Percentiles rank a stretch among this genome's conserved stretches.
Evolutionary conservation across 2,797 vertebrate species (phyloP).

Genomic region (Rhinoraja longicauda): DNA sequence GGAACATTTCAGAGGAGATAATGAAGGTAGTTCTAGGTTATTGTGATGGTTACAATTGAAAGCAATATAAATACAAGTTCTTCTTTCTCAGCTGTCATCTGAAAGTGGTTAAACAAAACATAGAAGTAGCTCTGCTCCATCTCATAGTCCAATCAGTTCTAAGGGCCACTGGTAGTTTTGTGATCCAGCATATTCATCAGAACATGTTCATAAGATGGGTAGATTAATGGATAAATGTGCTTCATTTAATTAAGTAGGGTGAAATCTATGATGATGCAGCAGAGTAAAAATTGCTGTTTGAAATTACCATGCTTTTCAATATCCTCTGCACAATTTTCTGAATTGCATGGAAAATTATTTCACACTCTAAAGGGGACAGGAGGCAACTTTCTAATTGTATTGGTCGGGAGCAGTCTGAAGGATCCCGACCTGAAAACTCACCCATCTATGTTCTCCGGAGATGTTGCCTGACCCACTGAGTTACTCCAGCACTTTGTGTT

Average conservation of each 20-base stretch:
- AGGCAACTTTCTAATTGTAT: not conserved
- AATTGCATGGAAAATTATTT: not conserved
- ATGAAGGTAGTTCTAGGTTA: not conserved
- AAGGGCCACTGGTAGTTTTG: not conserved
- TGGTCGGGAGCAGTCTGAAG: not conserved
- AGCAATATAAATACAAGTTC: not conserved
- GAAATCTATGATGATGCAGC: not conserved
- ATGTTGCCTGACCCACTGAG: no score
- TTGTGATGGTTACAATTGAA: no score
- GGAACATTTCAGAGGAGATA: not conserved
- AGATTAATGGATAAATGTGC: not conserved
- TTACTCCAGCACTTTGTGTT: no score
- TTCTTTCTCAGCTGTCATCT: not conserved
- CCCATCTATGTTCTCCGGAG: no score
- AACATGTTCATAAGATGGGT: not conserved
- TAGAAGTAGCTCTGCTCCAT: no score
- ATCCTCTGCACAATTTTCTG: not conserved
- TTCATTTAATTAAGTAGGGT: not conserved
- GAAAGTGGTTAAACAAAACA: not conserved
- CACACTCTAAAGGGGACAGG: not conserved
- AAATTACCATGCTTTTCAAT: slow-evolving; percentile 9
- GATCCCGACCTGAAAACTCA: no score
- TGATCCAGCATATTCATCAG: not conserved
- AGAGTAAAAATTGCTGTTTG: not conserved
- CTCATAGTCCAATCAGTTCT: not conserved